These are phyloP conservation scores for Epizoanthus illoricatus DNA, from an alignment of 92 coral and sea anemone species.

Conservation along the genomic window DNA sequence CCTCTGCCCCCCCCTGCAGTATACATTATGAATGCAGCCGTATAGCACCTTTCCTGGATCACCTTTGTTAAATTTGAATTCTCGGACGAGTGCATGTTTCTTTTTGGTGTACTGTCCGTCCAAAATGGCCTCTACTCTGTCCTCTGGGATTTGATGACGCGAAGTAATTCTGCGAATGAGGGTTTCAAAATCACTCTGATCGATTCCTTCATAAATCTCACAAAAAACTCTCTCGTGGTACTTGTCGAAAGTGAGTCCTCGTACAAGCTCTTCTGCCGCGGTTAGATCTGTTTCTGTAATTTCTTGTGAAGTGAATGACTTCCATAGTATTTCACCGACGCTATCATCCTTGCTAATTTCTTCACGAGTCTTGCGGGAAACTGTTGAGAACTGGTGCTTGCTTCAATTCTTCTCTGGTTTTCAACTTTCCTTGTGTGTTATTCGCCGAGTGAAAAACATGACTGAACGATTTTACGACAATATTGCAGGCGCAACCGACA, in stretches of 20 bases:
- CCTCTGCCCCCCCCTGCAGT: too few species aligned
- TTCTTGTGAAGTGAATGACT: conserved; percentile 17
- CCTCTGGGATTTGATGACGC: conserved; percentile 35
- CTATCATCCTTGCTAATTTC: not conserved
- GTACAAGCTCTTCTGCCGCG: conserved; percentile 6
- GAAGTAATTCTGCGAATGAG: conserved; percentile 28
- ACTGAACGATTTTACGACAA: too few species aligned
- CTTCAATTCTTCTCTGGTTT: too few species aligned
- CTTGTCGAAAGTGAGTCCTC: conserved; percentile 43
- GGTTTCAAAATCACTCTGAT: conserved; percentile 31
- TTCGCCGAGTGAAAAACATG: too few species aligned
- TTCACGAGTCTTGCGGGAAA: not conserved
- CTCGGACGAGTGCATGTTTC: conserved; percentile 26
- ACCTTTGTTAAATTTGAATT: conserved; percentile 45
- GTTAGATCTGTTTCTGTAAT: conserved; percentile 33
- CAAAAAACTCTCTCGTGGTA: conserved; percentile 40
- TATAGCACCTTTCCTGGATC: conserved; percentile 34
- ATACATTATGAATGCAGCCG: too few species aligned
- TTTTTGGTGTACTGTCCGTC: conserved; percentile 34
- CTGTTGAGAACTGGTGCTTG: too few species aligned
- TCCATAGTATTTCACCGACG: conserved; percentile 5
- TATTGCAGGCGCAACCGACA: too few species aligned
- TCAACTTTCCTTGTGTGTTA: too few species aligned
- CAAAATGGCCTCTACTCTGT: conserved; percentile 14
- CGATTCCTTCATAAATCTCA: conserved; percentile 40